Evolutionary conservation across 2,797 vertebrate genomes (phyloP).

Genomic region (Pachyuromys duprasi): DNA sequence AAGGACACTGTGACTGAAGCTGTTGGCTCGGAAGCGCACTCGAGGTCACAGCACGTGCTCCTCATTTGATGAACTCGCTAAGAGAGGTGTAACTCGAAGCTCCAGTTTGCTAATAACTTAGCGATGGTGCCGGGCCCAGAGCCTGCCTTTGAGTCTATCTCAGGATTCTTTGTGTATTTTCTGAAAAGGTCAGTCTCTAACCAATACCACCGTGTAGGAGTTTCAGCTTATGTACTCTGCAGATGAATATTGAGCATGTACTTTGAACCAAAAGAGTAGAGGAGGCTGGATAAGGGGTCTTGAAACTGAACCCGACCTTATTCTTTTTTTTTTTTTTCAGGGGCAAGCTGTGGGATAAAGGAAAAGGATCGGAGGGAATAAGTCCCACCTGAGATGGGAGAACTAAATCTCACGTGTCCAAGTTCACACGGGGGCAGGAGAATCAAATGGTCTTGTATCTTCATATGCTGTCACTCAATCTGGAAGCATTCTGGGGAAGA

Average conservation of each 20-base stretch:
- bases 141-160: background rate
- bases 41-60: background rate
- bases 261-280: background rate
- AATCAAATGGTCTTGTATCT: background rate
- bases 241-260: background rate
- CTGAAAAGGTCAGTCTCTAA: background rate
- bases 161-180: background rate
- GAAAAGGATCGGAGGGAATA: background rate
- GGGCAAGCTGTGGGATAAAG: background rate
- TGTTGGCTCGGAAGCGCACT: background rate
- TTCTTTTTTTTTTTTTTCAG: background rate
- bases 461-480: background rate
- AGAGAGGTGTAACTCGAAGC: background rate
- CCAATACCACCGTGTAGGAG: background rate
- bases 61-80: background rate
- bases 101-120: background rate
- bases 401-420: background rate
- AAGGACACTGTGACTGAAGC: background rate
- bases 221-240: background rate
- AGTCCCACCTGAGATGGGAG: background rate
- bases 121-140: background rate
- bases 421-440: background rate
- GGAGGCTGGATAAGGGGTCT: background rate
- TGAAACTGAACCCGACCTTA: background rate
- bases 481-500: slow-evolving; percentile 19